Base-by-base conservation (phyloP, 2,888 invertebrate genomes). In the Dasypolia templi region DNA sequence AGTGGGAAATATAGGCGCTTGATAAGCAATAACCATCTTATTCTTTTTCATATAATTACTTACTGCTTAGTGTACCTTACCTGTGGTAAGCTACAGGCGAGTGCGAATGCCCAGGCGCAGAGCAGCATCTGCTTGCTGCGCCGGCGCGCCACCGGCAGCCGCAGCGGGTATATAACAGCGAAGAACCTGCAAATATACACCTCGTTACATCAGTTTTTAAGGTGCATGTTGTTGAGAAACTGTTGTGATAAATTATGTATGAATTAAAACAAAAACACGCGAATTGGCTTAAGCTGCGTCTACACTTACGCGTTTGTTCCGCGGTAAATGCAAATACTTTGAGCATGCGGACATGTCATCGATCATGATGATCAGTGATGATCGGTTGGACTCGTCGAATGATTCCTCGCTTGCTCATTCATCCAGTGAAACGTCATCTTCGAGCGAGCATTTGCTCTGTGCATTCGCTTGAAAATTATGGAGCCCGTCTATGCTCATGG, bases 91-190 rank as follows among this genome's bases (percentile, higher is more conserved):
- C 98, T 97, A 89, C 97, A 98, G 5, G 97, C 93, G 1, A 97
- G 92, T 0, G 98, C 97, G 32, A 96, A 93, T 19, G 96, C 91
- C 98, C 98, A 98, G 0, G 98, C 98, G 64, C 96, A 93, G 64
- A 94, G 94, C 53, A 98, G 93, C 98, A 98, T 98, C 73, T 97
- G 93, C 88, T 97, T 97, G 6, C 98, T 97, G 29, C 98, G 93
- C 55, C 97, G 93, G 39, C 97, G 95, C 0, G 98, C 98, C 49
- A 96, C 97, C 73, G 97, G 97, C 51, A 98, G 96, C 79, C 97
- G 96, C 49, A 98, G 94, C 0, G 98, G 98, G 89, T 98, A 97
- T 61, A 98, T 93, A 53, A 98, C 98, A 1, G 98, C 98, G 89
- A 98, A 98, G 92, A 98, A 98, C 84, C 96, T 96, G 88, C 0